Conservation (phyloP, 37 sponge, comb jelly and placozoan genomes). For the Crambe crambe region DNA sequence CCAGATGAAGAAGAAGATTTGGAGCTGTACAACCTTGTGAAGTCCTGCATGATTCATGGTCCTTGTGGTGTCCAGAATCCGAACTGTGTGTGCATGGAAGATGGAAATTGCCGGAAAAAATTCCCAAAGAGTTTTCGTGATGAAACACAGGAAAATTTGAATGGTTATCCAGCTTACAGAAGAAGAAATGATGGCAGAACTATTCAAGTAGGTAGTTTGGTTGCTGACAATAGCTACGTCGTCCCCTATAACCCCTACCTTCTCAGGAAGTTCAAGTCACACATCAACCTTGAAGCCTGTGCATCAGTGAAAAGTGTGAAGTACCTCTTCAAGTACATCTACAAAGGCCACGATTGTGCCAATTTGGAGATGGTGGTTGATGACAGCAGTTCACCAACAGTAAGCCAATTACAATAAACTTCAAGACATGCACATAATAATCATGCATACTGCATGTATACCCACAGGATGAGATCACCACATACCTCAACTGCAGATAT, state of each 20-base stretch:
- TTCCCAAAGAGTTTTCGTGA: neutral
- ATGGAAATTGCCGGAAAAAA: neutral
- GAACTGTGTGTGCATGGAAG: neutral
- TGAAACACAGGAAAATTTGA: neutral
- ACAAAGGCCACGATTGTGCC: slow-evolving; percentile 7
- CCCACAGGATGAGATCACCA: neutral
- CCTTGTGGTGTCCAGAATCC: neutral
- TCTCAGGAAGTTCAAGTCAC: neutral
- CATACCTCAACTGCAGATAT: neutral
- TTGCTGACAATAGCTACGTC: neutral
- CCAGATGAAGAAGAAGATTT: neutral
- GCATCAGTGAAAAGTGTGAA: neutral
- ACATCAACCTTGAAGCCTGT: slow-evolving; percentile 19
- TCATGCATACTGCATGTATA: neutral
- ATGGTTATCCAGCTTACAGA: neutral
- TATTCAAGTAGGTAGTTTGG: neutral
- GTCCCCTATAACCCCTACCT: slow-evolving; percentile 6
- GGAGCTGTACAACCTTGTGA: neutral
- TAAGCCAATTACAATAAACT: neutral
- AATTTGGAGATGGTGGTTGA: neutral
- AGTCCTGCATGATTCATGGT: neutral
- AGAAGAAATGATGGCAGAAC: neutral
- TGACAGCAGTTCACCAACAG: neutral
- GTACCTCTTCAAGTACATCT: slow-evolving; percentile 29
- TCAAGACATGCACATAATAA: neutral